These are phyloP conservation scores for Perodicticus potto DNA, from an alignment of 2,797 vertebrate genomes.

Conservation along the genomic window DNA sequence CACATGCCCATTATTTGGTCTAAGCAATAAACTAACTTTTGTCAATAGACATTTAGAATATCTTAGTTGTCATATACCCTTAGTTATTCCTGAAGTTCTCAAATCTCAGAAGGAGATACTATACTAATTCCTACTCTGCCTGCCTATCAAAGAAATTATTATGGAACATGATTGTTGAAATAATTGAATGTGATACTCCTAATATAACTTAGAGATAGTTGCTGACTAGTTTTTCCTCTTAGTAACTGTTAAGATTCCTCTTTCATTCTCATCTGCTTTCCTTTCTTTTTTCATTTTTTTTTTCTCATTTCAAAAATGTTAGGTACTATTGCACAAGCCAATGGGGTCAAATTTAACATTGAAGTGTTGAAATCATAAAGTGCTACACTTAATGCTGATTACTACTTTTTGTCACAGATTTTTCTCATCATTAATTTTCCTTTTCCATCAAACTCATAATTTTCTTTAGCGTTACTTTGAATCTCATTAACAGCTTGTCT, in stretches of 20 bases:
- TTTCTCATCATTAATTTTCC: slow-evolving; percentile 6
- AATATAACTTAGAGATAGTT: neutral
- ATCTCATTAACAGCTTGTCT: slow-evolving; percentile 7
- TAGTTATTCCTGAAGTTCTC: neutral
- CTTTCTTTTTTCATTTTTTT: neutral
- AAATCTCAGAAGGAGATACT: neutral
- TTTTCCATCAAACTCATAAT: slow-evolving; percentile 6
- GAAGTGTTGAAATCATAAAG: neutral
- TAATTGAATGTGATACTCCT: neutral
- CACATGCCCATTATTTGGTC: neutral
- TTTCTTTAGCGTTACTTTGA: slow-evolving; percentile 11
- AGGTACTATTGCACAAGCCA: neutral
- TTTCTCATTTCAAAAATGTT: neutral
- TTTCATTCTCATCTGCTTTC: neutral
- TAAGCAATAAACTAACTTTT: neutral
- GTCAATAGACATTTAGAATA: neutral
- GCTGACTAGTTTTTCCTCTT: neutral
- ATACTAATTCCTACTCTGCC: neutral
- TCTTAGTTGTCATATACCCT: neutral
- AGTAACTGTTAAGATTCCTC: neutral
- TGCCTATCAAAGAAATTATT: neutral
- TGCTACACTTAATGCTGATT: neutral
- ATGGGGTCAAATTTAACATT: neutral
- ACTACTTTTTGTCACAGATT: neutral
- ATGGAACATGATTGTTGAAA: neutral